A percentile compares a stretch with the other conserved stretches of the same genome.
phyloP scores from a whole-genome alignment of 2,113 vertebrate genomes.

The Abramis brama region DNA sequence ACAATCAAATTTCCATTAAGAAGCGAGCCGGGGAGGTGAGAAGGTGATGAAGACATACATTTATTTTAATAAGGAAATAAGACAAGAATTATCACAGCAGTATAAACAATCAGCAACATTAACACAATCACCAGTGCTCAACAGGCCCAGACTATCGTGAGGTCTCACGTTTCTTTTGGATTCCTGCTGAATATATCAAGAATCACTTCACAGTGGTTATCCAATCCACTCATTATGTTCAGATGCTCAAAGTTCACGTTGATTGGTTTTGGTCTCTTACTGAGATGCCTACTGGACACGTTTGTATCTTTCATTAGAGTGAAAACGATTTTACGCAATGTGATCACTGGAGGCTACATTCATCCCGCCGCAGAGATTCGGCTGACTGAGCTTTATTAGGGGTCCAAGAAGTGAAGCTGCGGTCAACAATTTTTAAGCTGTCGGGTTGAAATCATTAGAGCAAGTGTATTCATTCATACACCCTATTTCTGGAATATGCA shows the following conservation, averaged over 20 bases:
- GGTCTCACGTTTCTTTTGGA: neutral
- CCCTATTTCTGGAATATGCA: too few species aligned
- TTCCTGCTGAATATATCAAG: too few species aligned
- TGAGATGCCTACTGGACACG: neutral
- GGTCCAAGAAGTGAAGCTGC: neutral
- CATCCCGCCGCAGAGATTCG: neutral
- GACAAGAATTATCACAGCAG: slow-evolving; percentile 15
- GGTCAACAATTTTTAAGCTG: too few species aligned
- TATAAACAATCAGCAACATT: neutral
- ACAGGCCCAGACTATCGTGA: neutral
- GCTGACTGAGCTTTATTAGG: neutral
- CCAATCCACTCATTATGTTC: neutral
- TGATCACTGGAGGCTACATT: neutral
- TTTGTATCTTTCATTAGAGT: neutral
- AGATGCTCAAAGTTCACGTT: neutral
- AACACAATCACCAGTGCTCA: neutral
- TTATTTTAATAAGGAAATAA: slow-evolving; percentile 19
- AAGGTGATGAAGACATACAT: slow-evolving; percentile 47
- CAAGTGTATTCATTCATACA: neutral
- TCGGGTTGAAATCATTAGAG: neutral
- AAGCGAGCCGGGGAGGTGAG: slow-evolving; percentile 52
- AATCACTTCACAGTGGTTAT: neutral
- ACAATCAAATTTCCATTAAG: slow-evolving; percentile 65
- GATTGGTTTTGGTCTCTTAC: neutral
- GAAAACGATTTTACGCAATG: neutral